phyloP scores from a whole-genome alignment of 2,797 vertebrate species.

The Clarias laeviceps region DNA sequence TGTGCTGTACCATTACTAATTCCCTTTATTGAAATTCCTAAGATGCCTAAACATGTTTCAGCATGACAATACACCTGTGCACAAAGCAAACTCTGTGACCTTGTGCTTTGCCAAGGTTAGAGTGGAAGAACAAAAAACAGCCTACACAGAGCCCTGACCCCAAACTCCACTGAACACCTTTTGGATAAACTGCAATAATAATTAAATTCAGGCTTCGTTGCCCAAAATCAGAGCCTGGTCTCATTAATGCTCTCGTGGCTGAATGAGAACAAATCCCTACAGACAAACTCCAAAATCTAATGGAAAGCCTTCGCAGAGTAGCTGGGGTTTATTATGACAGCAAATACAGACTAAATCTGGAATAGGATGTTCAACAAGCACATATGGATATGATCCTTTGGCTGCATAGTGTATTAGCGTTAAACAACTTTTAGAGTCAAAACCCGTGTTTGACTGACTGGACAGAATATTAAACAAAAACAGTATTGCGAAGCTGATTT shows the following conservation, averaged over 20 bases:
- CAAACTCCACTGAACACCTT: background rate
- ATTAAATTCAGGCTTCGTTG: no score
- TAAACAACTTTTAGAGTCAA: no score
- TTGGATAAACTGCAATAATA: background rate
- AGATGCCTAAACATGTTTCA: background rate
- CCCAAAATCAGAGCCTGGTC: background rate
- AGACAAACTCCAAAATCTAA: background rate
- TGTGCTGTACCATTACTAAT: background rate
- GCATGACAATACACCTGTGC: background rate
- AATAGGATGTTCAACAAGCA: background rate
- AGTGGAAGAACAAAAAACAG: background rate
- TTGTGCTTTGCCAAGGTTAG: background rate
- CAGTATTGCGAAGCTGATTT: background rate
- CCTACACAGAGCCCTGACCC: background rate
- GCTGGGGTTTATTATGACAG: background rate
- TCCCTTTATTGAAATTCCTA: background rate
- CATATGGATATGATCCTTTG: background rate
- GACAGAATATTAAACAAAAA: background rate
- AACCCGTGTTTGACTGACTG: no score
- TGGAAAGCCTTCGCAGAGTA: background rate
- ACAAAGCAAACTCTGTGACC: background rate
- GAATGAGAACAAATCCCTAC: background rate
- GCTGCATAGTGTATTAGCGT: background rate
- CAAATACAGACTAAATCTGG: background rate
- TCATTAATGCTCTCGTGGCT: background rate